Evolutionary conservation across 2,113 vertebrate species (phyloP).

Genomic region (Oceanodroma tethys): DNA sequence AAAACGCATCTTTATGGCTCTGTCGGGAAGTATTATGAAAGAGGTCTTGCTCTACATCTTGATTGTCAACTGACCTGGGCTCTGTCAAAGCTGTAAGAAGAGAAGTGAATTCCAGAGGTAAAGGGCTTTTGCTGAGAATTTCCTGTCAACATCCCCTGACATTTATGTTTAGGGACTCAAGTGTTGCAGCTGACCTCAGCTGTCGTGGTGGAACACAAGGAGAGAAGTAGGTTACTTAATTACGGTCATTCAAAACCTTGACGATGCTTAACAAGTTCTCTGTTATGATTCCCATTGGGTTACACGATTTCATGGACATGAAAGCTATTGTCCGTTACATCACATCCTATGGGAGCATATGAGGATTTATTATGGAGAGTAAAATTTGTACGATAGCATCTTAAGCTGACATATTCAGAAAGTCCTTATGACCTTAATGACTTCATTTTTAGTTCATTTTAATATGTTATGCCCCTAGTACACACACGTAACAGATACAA

Average conservation of each 20-base stretch:
- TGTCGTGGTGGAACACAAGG: background rate
- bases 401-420: background rate
- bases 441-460: background rate
- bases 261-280: background rate
- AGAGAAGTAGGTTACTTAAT: conserved; percentile 45
- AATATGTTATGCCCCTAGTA: background rate
- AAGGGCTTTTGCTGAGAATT: conserved; percentile 25
- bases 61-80: background rate
- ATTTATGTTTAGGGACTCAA: conserved; percentile 12
- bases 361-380: background rate
- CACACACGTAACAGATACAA: rapidly evolving
- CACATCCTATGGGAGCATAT: background rate
- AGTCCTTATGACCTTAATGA: background rate
- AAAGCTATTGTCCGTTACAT: background rate
- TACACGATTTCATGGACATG: background rate
- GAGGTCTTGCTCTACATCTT: background rate
- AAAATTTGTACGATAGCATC: background rate
- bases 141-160: background rate
- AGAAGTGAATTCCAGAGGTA: conserved; percentile 17
- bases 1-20: background rate
- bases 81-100: background rate
- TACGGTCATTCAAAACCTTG: conserved; percentile 33
- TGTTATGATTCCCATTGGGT: conserved; percentile 10
- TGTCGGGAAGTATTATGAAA: background rate
- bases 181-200: conserved; percentile 14